These are phyloP conservation scores for Mallateleia sp. DNA, from an alignment of 2,888 invertebrate species.

Conservation along the genomic window DNA sequence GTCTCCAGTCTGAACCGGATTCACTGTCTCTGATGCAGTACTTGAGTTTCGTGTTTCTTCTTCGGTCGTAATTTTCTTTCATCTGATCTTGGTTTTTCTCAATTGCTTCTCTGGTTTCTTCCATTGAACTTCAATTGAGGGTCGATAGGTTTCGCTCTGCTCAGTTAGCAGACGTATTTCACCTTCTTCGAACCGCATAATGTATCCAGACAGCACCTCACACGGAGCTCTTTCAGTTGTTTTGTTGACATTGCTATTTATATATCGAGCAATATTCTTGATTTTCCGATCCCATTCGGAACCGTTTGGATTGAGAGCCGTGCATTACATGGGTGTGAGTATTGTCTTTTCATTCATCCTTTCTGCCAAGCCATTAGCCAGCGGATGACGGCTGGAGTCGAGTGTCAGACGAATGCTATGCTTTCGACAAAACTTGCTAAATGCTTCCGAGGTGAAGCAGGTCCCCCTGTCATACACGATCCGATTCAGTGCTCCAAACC, in stretches of 20 bases:
- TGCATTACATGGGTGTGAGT: slow-evolving; percentile 40
- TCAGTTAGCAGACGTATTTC: too few relatives aligned
- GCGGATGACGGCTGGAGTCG: slow-evolving; percentile 33
- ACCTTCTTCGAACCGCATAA: too few relatives aligned
- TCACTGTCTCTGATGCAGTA: too few relatives aligned
- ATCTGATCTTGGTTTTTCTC: too few relatives aligned
- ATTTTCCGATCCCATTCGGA: background rate
- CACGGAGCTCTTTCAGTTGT: slow-evolving; percentile 15
- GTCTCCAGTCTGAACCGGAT: too few relatives aligned
- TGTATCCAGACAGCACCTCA: too few relatives aligned
- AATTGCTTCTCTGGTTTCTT: too few relatives aligned
- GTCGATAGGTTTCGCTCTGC: too few relatives aligned
- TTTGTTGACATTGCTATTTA: slow-evolving; percentile 1
- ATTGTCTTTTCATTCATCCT: slow-evolving; percentile 70
- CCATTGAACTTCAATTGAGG: too few relatives aligned
- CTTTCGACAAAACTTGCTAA: background rate
- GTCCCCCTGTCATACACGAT: background rate
- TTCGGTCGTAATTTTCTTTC: too few relatives aligned
- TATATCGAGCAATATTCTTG: background rate
- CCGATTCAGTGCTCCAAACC: background rate
- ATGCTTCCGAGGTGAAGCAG: slow-evolving; percentile 27
- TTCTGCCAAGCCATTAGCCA: slow-evolving; percentile 58
- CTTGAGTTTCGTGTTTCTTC: too few relatives aligned
- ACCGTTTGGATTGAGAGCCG: background rate
- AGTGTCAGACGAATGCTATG: slow-evolving; percentile 10